phyloP scores from a whole-genome alignment of 2,888 invertebrate species.

The Scrobipalpa costella region DNA sequence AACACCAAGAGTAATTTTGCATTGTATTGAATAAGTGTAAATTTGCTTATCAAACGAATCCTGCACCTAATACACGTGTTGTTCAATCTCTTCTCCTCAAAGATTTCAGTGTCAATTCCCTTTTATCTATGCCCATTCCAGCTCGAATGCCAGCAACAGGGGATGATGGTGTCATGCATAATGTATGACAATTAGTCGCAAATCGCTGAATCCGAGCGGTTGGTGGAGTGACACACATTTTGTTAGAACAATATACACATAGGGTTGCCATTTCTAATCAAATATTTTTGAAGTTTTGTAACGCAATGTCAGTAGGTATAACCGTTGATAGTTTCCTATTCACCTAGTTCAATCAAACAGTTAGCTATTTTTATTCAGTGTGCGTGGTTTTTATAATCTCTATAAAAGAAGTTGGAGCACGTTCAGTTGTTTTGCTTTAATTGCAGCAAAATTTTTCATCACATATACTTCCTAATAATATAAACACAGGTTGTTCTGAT shows the following conservation, averaged over 20 bases:
- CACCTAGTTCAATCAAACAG: too few species aligned
- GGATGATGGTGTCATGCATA: conserved; percentile 13
- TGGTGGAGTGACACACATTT: conserved; percentile 9
- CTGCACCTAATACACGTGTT: neutral
- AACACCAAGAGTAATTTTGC: neutral
- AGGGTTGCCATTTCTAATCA: conserved; percentile 3
- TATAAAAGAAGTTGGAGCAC: too few species aligned
- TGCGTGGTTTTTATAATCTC: too few species aligned
- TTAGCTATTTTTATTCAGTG: too few species aligned
- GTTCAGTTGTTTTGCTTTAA: too few species aligned
- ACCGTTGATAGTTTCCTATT: neutral
- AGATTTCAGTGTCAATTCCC: neutral
- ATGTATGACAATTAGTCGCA: conserved; percentile 22
- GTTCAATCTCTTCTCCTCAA: neutral
- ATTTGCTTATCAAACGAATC: neutral
- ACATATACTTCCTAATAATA: too few species aligned
- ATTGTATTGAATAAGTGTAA: neutral
- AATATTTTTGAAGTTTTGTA: neutral
- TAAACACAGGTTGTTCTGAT: too few species aligned
- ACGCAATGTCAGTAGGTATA: neutral
- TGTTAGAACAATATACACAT: neutral
- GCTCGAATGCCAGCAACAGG: conserved; percentile 7
- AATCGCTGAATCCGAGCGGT: conserved; percentile 14
- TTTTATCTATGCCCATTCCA: neutral
- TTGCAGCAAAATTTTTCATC: too few species aligned